phyloP scores from a whole-genome alignment of 1,140 invertebrate genomes.

The Thaumatotibia leucotreta region DNA sequence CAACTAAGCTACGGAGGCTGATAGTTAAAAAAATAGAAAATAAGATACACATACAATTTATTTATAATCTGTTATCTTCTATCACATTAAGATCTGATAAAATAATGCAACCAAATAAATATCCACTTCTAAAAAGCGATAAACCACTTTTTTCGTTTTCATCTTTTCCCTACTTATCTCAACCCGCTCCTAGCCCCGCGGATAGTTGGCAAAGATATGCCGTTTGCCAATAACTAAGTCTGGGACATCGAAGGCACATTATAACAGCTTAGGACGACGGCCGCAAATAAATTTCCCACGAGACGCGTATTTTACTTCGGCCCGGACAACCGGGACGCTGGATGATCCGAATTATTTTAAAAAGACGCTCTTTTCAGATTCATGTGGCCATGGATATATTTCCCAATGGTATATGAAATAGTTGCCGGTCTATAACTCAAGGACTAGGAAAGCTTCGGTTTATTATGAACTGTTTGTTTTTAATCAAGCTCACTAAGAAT shows the following conservation, averaged over 20 bases:
- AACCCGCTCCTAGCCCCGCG: background rate
- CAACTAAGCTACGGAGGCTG: too few species aligned
- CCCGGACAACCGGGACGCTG: conserved; percentile 36
- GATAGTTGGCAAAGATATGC: background rate
- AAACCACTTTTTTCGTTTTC: background rate
- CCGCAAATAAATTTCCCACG: conserved; percentile 64
- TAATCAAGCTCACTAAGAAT: too few species aligned
- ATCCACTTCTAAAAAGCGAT: too few species aligned
- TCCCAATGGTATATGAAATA: background rate
- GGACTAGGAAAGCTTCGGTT: background rate
- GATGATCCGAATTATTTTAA: conserved; percentile 35
- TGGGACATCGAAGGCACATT: conserved; percentile 47
- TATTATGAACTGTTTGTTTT: too few species aligned
- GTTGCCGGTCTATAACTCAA: background rate
- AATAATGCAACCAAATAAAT: too few species aligned
- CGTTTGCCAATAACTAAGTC: conserved; percentile 3
- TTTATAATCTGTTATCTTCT: too few species aligned
- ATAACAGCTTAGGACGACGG: conserved; percentile 47
- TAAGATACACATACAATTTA: too few species aligned
- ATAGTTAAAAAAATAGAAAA: too few species aligned
- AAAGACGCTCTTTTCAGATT: conserved; percentile 5
- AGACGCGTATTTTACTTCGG: conserved; percentile 56
- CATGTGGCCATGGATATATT: conserved; percentile 19
- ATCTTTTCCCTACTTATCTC: background rate
- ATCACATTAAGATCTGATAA: too few species aligned